A percentile compares a stretch with the other conserved stretches of the same genome.
These are phyloP conservation scores for Trachymyrmex cornetzi DNA, from an alignment of 1,140 invertebrate species.

Conservation along the genomic window DNA sequence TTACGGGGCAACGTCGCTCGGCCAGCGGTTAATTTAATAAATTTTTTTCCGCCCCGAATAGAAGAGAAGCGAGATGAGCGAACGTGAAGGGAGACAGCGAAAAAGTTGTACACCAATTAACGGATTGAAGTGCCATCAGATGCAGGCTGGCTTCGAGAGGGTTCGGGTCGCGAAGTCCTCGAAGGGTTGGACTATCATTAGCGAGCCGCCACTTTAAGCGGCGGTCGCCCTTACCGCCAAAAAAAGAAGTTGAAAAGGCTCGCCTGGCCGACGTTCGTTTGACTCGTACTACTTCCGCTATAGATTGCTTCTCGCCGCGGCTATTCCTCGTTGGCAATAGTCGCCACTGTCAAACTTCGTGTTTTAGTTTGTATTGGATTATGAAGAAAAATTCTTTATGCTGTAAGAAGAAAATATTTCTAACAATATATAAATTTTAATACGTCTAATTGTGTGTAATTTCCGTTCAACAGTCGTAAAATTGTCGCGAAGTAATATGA, in stretches of 20 bases:
- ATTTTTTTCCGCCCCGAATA: slow-evolving; percentile 68
- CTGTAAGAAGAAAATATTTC: neutral
- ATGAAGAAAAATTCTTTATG: neutral
- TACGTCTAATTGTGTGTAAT: neutral
- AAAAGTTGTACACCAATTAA: slow-evolving; percentile 83
- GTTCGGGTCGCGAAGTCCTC: slow-evolving; percentile 67
- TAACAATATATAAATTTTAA: neutral
- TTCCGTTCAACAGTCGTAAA: neutral
- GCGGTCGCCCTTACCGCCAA: slow-evolving; percentile 61
- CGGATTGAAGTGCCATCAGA: slow-evolving; percentile 81
- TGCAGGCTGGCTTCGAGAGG: slow-evolving; percentile 79
- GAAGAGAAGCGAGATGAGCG: slow-evolving; percentile 44
- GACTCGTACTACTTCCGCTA: slow-evolving; percentile 70
- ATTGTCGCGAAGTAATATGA: neutral
- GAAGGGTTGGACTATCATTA: slow-evolving; percentile 77
- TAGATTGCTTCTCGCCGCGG: slow-evolving; percentile 72
- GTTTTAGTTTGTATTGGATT: neutral
- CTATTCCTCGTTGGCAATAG: slow-evolving; percentile 45
- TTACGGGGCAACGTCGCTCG: slow-evolving; percentile 47
- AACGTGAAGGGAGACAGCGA: slow-evolving; percentile 52
- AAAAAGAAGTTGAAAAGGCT: slow-evolving; percentile 73
- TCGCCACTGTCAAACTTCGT: neutral
- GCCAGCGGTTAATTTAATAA: slow-evolving; percentile 76
- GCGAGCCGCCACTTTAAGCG: slow-evolving; percentile 73
- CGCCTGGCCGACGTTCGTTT: slow-evolving; percentile 53